A percentile compares a stretch with the other conserved stretches of the same genome.
Conservation (phyloP, 2,113 vertebrate species). For the Gnathochromis pfefferi region DNA sequence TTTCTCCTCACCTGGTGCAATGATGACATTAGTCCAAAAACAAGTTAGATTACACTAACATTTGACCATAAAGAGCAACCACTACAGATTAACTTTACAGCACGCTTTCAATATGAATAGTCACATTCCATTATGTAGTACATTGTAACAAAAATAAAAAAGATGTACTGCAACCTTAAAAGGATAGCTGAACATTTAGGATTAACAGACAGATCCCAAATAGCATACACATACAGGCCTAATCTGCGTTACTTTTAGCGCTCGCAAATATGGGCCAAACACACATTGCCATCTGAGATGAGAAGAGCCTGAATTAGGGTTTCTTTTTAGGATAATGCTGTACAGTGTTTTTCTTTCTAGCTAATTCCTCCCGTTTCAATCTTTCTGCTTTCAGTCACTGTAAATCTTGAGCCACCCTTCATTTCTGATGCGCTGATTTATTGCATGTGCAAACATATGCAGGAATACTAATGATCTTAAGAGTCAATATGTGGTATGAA, state of each 20-base stretch:
- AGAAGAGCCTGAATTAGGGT: not conserved
- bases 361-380: not conserved
- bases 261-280: not conserved
- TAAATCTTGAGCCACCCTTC: not conserved
- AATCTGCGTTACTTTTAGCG: not conserved
- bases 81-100: not conserved
- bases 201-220: not conserved
- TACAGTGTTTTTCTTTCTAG: not conserved
- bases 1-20: constrained; percentile 69
- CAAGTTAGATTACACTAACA: not conserved
- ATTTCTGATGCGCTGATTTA: not conserved
- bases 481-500: not conserved
- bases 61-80: not conserved
- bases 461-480: not conserved
- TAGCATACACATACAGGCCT: not conserved
- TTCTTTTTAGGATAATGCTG: not conserved
- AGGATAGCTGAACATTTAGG: not conserved
- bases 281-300: not conserved
- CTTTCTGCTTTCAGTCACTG: not conserved
- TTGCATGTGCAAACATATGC: not conserved
- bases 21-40: constrained; percentile 42
- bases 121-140: not conserved
- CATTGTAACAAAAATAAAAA: not conserved
- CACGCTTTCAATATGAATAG: not conserved
- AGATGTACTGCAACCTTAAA: not conserved